Conservation (phyloP, 2,797 vertebrate genomes). For the Picus viridis region DNA sequence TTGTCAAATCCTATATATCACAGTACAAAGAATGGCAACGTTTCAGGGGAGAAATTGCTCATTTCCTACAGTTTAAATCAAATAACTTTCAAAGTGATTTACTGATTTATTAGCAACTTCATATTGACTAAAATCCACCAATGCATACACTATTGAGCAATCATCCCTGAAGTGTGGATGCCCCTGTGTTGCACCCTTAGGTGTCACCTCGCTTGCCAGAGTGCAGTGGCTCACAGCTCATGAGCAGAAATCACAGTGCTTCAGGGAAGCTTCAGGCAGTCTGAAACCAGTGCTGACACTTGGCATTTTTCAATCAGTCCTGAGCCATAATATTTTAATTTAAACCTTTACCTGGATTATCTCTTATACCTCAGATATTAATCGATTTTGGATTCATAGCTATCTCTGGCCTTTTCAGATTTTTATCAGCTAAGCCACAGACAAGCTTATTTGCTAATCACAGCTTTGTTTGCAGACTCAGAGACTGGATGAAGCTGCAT, state of each 20-base stretch:
- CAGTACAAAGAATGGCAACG: neutral
- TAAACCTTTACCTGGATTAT: neutral
- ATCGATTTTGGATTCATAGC: neutral
- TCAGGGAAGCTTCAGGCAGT: neutral
- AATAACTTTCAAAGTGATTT: neutral
- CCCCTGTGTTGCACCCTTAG: neutral
- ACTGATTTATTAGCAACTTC: neutral
- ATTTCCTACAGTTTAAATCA: neutral
- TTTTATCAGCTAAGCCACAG: neutral
- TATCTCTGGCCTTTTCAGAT: neutral
- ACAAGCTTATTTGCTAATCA: neutral
- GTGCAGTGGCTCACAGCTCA: accelerated
- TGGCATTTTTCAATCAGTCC: neutral
- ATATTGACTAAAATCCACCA: neutral
- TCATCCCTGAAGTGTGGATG: neutral
- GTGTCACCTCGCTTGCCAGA: accelerated
- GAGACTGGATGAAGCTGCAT: neutral
- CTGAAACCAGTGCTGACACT: neutral
- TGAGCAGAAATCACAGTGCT: accelerated
- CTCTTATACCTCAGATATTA: neutral
- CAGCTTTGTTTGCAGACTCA: neutral
- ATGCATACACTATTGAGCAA: neutral
- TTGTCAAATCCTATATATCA: neutral
- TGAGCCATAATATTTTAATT: neutral
- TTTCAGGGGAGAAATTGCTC: neutral